phyloP scores from a whole-genome alignment of 2,888 invertebrate genomes.

The Baronia brevicornis region DNA sequence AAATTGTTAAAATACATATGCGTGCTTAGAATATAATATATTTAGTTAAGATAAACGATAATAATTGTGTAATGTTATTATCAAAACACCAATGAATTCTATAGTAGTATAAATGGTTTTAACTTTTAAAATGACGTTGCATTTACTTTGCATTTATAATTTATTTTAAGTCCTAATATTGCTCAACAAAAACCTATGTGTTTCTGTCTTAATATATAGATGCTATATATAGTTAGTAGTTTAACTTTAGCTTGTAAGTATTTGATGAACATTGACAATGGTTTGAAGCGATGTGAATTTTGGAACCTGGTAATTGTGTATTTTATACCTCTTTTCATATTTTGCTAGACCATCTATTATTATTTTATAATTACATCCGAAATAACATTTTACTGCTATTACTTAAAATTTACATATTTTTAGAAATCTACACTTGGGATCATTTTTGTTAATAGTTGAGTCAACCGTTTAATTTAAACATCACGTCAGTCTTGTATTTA shows the following conservation, averaged over 20 bases:
- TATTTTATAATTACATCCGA: too few relatives aligned
- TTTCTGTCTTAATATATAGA: conserved; percentile 29
- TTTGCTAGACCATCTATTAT: too few relatives aligned
- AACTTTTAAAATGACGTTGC: conserved; percentile 32
- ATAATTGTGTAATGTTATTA: conserved; percentile 21
- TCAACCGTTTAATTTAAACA: too few relatives aligned
- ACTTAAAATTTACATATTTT: too few relatives aligned
- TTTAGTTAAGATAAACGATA: conserved; percentile 15
- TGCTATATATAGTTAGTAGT: conserved; percentile 31
- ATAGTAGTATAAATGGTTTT: conserved; percentile 30
- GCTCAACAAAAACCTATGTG: conserved; percentile 42
- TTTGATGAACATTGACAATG: too few relatives aligned
- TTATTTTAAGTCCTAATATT: conserved; percentile 35
- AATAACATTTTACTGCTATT: too few relatives aligned
- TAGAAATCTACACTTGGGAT: too few relatives aligned
- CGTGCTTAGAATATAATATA: conserved; percentile 14
- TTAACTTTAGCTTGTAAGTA: conserved; percentile 26
- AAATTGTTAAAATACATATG: conserved; percentile 12
- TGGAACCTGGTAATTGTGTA: too few relatives aligned
- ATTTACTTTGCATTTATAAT: conserved; percentile 48
- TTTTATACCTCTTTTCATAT: too few relatives aligned
- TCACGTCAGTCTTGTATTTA: too few relatives aligned
- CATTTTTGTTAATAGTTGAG: too few relatives aligned
- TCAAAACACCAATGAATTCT: conserved; percentile 59
- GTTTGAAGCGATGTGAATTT: too few relatives aligned